Percentiles rank a stretch among this genome's conserved stretches.
Conservation (phyloP, 2,113 vertebrate genomes). For the human region GRCh38 chr2:221793501-221794000, state of each 20-base stretch:
- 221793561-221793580: slow-evolving; percentile 57
- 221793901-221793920: background rate
- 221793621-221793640: slow-evolving; percentile 36
- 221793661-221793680: slow-evolving; percentile 42
- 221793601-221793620: slow-evolving; percentile 70
- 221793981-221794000: background rate
- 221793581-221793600: slow-evolving; percentile 36
- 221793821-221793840: background rate
- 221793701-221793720: slow-evolving; percentile 34
- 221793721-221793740: slow-evolving; percentile 29
- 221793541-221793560: background rate
- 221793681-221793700: slow-evolving; percentile 55
- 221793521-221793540: background rate
- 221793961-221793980: background rate
- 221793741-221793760: slow-evolving; percentile 25
- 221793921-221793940: background rate
- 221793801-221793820: background rate
- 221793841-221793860: background rate
- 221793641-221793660: slow-evolving; percentile 68
- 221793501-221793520: background rate
- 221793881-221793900: background rate
- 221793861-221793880: background rate
- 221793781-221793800: background rate
- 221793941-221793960: background rate
- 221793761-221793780: background rate